Evolutionary conservation across 2,888 invertebrate genomes (phyloP), one percentile per base, ranked within the genome.

Genomic region (Panzeria rudis): DNA sequence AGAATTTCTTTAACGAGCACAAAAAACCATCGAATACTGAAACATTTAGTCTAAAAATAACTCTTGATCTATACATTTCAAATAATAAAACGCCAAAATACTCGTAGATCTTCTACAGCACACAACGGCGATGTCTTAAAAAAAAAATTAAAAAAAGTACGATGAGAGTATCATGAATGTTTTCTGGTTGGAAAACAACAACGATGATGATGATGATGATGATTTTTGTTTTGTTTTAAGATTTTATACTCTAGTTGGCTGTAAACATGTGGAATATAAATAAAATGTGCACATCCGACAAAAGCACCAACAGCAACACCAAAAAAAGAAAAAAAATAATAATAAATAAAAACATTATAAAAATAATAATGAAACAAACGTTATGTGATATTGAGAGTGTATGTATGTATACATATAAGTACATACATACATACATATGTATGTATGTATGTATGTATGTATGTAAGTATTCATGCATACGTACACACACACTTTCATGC

Each of bases 31-130:
- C 44, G 20, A 61, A 83, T 72, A 73, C 66, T 68, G 29, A 68
- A 69, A 79, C 64, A 69, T 75, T 62, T 71, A 11, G 38, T 80
- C 84, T 84, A 84, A 84, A 84, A 84, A 84, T 84, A 84, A 84
- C 84, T 76, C 84, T 76, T 71, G 84, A 80, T 84, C 84, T 80
- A 80, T 75, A 84, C 56, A 84, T 79, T 84, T 84, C 50, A 47
- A 84, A 84, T 71, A 76, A 83, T 59, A 78, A 83, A 75, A 62
- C 50, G 59, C 35, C 77, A 62, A 69, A 84, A 84, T 81, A 50
- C 68, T 81, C 81, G 84, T 84, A 84, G 77, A 84, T 77, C 50
- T 79, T 79, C 76, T 61, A 68, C 72, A 81, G 68, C 54, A 68
- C 78, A 66, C 69, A 78, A 83, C 72, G 66, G 35, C 35, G 77